Base-by-base conservation (phyloP, 2,888 invertebrate genomes). In the Drosophila ezoana region DNA sequence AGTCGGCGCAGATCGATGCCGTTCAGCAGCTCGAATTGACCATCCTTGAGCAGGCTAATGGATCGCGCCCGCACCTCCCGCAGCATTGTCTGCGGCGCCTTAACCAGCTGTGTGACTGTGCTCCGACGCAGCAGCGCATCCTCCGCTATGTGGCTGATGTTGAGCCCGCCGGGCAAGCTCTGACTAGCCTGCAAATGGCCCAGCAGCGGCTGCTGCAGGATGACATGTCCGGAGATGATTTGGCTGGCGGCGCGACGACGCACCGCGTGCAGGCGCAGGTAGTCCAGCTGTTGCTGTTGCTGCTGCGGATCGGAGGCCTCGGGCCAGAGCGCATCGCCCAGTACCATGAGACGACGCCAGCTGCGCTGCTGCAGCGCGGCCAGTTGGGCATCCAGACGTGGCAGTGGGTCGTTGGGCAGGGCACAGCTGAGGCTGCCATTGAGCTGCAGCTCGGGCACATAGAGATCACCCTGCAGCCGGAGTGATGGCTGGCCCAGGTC, bases 181-280 rank as follows among this genome's bases (percentile, higher is more conserved):
- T 67, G 52, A 3, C 53, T 69, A 1, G 88, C 85, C 2, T 40
- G 48, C 64, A 91, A 74, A 2, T 69, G 74, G 18, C 37, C 72
- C 2, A 91, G 68, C 0, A 61, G 40, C 0, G 91, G 89, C 2
- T 79, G 72, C 0, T 66, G 49, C 0, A 91, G 41, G 0, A 74
- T 54, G 0, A 92, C 90, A 53, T 88, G 89, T 0, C 91, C 91
- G 0, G 80, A 78, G 9, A 91, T 91, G 0, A 58, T 58, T 35
- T 91, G 91, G 8, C 89, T 28, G n/a, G 23, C 67, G 1, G 65
- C 79, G 0, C 35, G 45, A 3, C 76, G 79, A 6, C 81, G 78
- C 0, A 91, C 92, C 1, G 91, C 91, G 33, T 90, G 79, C 16
- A 60, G 75, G 3, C 82, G 79, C 9, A 91, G 48, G 65, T 91